Evolutionary conservation across 2,113 vertebrate species (phyloP).

Genomic region (crab-eating macaque (Macaca fascicularis)): DNA sequence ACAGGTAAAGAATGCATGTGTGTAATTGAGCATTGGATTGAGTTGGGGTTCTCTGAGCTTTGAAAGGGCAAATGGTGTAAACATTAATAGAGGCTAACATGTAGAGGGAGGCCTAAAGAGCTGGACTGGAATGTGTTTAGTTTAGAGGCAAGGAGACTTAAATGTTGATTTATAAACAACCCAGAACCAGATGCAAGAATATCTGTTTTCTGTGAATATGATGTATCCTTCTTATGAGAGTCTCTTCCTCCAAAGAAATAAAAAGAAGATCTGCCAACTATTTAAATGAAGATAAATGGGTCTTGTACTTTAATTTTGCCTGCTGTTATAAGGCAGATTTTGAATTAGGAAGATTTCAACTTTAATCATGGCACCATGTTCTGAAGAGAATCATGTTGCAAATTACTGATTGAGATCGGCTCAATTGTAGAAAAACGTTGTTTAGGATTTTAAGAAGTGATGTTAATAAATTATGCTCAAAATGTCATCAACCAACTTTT

Average conservation of each 20-base stretch:
- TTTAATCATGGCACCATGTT: not conserved
- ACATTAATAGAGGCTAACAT: not conserved
- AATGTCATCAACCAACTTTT: not conserved
- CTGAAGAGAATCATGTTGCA: not conserved
- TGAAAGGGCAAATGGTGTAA: not conserved
- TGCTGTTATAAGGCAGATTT: not conserved
- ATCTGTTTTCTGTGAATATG: not conserved
- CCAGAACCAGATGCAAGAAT: not conserved
- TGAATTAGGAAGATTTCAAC: not conserved
- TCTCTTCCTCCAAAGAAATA: slow-evolving; percentile 20
- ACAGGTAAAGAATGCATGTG: not conserved
- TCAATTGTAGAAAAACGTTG: not conserved
- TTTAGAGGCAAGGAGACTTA: slow-evolving; percentile 4
- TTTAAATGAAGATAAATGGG: slow-evolving; percentile 47
- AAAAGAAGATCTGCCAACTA: not conserved
- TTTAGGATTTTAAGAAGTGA: not conserved
- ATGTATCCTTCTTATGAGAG: not conserved
- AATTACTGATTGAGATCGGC: not conserved
- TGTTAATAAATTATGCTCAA: not conserved
- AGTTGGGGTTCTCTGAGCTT: not conserved
- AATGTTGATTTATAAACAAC: slow-evolving; percentile 19
- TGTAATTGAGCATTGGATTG: not conserved
- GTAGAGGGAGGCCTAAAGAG: not conserved
- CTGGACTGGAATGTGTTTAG: not conserved
- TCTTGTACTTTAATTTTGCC: not conserved